These are phyloP conservation scores for Procambarus clarkii DNA, from an alignment of 1,140 invertebrate species.

Conservation along the genomic window DNA sequence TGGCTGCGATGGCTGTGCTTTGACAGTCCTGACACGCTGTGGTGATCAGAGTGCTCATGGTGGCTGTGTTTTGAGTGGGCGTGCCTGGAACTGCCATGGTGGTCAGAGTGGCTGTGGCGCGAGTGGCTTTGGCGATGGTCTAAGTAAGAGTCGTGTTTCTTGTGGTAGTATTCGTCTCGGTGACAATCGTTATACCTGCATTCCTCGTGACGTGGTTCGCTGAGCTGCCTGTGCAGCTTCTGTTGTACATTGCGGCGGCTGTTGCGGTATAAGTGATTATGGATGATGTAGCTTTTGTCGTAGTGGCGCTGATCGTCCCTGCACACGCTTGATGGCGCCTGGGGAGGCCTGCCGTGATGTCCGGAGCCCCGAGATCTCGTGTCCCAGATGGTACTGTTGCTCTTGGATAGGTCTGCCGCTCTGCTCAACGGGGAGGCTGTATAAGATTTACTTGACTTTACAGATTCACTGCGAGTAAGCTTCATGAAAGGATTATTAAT, in stretches of 20 bases:
- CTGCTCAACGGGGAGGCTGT: not conserved
- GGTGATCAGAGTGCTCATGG: constrained; percentile 29
- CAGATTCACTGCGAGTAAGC: constrained; percentile 31
- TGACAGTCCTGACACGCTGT: not conserved
- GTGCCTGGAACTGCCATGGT: not conserved
- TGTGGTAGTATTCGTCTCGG: constrained; percentile 18
- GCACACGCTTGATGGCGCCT: constrained; percentile 18
- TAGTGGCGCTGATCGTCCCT: constrained; percentile 7
- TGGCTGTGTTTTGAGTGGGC: constrained; percentile 8
- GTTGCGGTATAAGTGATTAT: constrained; percentile 58
- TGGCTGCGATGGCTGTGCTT: constrained; percentile 19
- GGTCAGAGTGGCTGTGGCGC: not conserved
- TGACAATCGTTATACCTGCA: constrained; percentile 31
- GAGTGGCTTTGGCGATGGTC: not conserved
- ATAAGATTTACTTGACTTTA: constrained; percentile 19
- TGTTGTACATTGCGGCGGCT: constrained; percentile 59
- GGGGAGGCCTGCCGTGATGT: not conserved
- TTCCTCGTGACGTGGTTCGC: constrained; percentile 38
- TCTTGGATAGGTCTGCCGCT: not conserved
- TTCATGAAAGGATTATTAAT: constrained; percentile 15
- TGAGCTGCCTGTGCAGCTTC: constrained; percentile 53
- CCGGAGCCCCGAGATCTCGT: not conserved
- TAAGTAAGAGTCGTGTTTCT: constrained; percentile 33
- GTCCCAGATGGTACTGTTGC: constrained; percentile 27
- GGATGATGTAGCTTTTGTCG: constrained; percentile 13